Base-by-base conservation (phyloP, 92 coral and sea anemone species). In the Epizoanthus scotinus region DNA sequence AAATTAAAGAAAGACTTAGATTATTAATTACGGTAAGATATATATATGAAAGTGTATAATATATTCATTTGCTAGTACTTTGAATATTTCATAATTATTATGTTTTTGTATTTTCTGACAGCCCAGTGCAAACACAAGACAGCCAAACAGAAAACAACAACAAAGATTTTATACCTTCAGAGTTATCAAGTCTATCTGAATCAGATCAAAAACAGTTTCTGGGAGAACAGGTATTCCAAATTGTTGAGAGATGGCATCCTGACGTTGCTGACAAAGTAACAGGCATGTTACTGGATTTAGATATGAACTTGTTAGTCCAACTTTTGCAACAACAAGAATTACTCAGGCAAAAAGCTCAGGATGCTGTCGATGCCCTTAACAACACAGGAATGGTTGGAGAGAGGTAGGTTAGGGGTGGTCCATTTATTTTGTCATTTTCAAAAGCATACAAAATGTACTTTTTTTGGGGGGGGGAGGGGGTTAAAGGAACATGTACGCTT, bases 151-250 rank as follows among this genome's bases (percentile, higher is more conserved):
- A 40, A 59, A 60, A 75, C 69, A 75, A 44, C 81, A 59, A 60
- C 10, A 6, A 17, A 75, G 68, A 58, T 19, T 3, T 18, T 10
- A 54, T 22, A 17, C 21, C 55, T 12, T 31, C 18, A 31, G 67
- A 75, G 13, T 28, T 75, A 10, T 13, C 67, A 20, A 36, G 55
- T 20, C 14, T 75, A 36, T 8, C 81, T 12, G 67, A 75, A 54
- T 25, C 31, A 42, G 81, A 75, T 59, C 81, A 75, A 40, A 75
- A 59, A 67, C 81, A 75, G 53, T n/a, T 75, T 36, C 68, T 75
- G 21, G 81, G 81, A 59, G 81, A 75, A 40, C 53, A 58, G 54
- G 13, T 75, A 9, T 75, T 38, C 47, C 25, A 20, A 13, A 2
- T 59, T 14, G 42, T 40, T 36, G 81, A 75, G 68, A 75, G 61